Base-by-base conservation (phyloP, 2,113 vertebrate genomes). In the Capreolus pygargus region DNA sequence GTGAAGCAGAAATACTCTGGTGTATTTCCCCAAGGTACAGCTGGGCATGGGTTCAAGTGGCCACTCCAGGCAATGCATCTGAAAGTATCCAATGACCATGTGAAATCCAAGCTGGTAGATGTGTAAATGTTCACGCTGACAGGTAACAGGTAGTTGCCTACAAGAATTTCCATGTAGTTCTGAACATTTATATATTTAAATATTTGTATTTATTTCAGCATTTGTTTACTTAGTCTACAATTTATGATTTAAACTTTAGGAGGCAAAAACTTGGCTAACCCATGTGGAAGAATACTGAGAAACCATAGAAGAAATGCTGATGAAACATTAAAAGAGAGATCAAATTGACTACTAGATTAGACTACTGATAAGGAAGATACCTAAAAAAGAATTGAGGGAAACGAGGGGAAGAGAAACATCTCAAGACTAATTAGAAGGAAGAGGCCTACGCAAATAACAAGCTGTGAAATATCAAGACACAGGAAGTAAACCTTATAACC, bases 271-370 rank as follows among this genome's bases (percentile, higher is more conserved):
- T 19, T 91, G n/a, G 64, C 4, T 58, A 60, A 70, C 16, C 21
- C 19, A 1, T 4, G 7, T 33, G 36, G 52, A 67, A 84, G 61
- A 86, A 90, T 11, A 60, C 45, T 0, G 47, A 54, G 97, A 91
- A 97, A 93, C 45, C 45, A 57, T 0, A 84, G 92, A 95, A 96
- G 83, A 97, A 57, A 87, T 74, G 74, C 90, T 97, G 47, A 92
- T 97, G 30, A 97, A 97, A 95, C 83, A 95, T 95, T 97, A 36
- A 96, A 90, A 52, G 45, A 76, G 84, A 52, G 89, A 96, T 92
- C 96, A 70, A 74, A 85, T 91, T 39, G 84, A 87, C 7, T 17
- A 12, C 27, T 3, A 79, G 92, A 93, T 83, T 33, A 43, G 88
- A 82, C 91, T 93, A 43, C 74, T 81, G 89, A 93, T 83, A 93